Conservation (phyloP, 2,113 vertebrate genomes). For the Microtus montanus region DNA sequence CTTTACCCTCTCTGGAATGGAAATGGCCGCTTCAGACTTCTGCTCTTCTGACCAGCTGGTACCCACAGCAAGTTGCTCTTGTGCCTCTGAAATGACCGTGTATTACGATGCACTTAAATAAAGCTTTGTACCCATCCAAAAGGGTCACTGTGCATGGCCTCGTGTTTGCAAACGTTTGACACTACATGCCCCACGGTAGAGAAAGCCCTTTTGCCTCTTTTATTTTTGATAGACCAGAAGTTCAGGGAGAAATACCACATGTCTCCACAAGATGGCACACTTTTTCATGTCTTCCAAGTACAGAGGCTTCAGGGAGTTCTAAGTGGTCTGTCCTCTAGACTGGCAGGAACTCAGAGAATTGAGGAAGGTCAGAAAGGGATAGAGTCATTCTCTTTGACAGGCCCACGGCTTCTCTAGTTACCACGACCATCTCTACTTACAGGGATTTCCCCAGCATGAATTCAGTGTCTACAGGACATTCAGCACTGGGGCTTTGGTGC, state of each 20-base stretch:
- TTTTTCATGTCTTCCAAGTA: not conserved
- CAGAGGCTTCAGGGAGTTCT: not conserved
- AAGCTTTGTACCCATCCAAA: not conserved
- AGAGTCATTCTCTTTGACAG: not conserved
- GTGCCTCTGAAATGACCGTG: not conserved
- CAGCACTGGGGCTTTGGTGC: not conserved
- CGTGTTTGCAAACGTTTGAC: not conserved
- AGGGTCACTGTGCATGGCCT: not conserved
- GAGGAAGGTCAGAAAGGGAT: not conserved
- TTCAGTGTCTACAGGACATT: not conserved
- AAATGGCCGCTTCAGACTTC: not conserved
- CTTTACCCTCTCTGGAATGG: not conserved
- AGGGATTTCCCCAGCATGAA: not conserved
- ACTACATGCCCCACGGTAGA: not conserved
- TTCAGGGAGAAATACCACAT: constrained; percentile 1
- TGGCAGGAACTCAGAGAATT: not conserved
- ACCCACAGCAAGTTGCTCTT: not conserved
- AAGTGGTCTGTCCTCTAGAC: not conserved
- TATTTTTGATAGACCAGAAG: not conserved
- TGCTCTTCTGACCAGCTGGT: not conserved
- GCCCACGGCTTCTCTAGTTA: not conserved
- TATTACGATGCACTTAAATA: not conserved
- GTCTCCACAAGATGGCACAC: constrained; percentile 63
- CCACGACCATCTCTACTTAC: not conserved
- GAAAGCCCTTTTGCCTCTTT: not conserved